Evolutionary conservation across 2,113 vertebrate species (phyloP).

Genomic region (Alethe diademata): DNA sequence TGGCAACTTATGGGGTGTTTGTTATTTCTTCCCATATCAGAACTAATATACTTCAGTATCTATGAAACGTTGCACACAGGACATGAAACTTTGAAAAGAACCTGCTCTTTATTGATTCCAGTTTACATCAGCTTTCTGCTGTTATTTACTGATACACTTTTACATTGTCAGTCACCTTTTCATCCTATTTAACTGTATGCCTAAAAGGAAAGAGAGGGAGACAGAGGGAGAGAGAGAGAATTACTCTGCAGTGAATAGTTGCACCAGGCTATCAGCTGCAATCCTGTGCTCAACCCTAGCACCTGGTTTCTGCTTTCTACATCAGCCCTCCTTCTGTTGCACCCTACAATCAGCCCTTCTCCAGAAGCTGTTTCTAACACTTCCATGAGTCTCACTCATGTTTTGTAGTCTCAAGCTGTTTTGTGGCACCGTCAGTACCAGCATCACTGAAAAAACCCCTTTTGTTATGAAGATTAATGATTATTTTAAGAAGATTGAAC

Average conservation of each 20-base stretch:
- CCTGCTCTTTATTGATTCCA: not conserved
- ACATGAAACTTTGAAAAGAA: not conserved
- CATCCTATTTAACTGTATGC: not conserved
- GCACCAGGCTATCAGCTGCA: not conserved
- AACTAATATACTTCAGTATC: not conserved
- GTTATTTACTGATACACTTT: not conserved
- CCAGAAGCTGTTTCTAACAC: not conserved
- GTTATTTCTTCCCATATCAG: not conserved
- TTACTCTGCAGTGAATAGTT: not conserved
- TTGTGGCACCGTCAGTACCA: not conserved
- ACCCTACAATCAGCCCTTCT: not conserved
- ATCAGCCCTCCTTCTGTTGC: not conserved
- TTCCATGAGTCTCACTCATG: not conserved
- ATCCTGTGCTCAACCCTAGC: not conserved
- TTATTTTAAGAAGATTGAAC: not conserved
- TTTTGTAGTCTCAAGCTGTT: not conserved
- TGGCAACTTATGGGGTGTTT: not conserved
- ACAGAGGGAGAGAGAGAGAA: not conserved
- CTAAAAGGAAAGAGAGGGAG: not conserved
- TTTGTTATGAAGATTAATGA: not conserved
- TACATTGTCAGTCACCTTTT: not conserved
- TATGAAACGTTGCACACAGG: not conserved
- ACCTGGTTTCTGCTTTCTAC: not conserved
- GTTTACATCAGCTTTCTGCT: not conserved
- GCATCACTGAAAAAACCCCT: accelerated